phyloP scores from a whole-genome alignment of 2,113 vertebrate species.

The Siniperca chuatsi region DNA sequence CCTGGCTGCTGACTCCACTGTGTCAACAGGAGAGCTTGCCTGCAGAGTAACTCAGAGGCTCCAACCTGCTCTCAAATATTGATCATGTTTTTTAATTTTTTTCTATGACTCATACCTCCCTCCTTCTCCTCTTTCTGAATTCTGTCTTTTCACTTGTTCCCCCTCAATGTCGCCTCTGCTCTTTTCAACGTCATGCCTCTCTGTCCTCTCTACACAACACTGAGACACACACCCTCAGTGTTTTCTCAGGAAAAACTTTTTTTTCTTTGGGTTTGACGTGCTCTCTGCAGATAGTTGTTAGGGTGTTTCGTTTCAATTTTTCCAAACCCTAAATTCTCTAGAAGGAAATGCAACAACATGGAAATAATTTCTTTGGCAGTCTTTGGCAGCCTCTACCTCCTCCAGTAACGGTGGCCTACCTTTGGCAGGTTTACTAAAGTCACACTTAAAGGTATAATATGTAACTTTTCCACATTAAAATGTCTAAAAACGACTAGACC shows the following conservation, averaged over 20 bases:
- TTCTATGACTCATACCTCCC: slow-evolving; percentile 45
- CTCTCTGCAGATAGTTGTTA: slow-evolving; percentile 19
- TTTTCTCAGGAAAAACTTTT: neutral
- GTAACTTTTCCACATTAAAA: too few species aligned
- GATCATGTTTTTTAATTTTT: slow-evolving; percentile 61
- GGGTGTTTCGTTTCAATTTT: neutral
- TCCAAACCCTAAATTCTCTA: neutral
- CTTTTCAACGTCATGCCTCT: neutral
- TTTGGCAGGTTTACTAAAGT: slow-evolving; percentile 10
- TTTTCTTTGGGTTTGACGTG: neutral
- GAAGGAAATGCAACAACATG: neutral
- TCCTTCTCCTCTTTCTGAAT: slow-evolving; percentile 7
- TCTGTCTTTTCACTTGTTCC: slow-evolving; percentile 15
- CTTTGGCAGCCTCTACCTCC: neutral
- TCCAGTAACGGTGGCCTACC: neutral
- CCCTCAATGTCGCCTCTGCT: slow-evolving; percentile 8
- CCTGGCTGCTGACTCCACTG: neutral
- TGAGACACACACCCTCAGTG: neutral
- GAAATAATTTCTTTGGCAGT: neutral
- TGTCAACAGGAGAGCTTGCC: slow-evolving; percentile 28
- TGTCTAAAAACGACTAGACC: too few species aligned
- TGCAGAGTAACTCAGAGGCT: slow-evolving; percentile 27
- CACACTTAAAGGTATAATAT: too few species aligned
- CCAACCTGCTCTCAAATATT: slow-evolving; percentile 48
- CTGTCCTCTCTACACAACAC: neutral